Evolutionary conservation across 2,113 vertebrate species (phyloP).

Genomic region (Syrrhaptes paradoxus): DNA sequence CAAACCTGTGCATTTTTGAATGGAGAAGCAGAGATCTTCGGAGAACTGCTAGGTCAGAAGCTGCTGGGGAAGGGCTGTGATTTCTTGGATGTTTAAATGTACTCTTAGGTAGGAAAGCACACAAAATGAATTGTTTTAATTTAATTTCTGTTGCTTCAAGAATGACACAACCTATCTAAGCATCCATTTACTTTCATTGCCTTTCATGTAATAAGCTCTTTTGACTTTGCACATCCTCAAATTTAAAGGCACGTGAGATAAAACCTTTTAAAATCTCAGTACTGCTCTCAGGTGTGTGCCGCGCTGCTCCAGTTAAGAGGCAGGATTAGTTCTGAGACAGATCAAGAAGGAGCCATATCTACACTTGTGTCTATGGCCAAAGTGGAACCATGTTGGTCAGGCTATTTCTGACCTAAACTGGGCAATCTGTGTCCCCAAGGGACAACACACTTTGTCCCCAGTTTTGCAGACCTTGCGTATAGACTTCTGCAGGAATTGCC

Average conservation of each 20-base stretch:
- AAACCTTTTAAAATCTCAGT: not conserved
- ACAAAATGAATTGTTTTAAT: not conserved
- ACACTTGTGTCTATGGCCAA: not conserved
- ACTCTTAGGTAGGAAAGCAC: not conserved
- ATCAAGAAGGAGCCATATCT: not conserved
- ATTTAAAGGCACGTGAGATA: not conserved
- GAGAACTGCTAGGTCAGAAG: not conserved
- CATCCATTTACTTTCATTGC: not conserved
- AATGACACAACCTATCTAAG: not conserved
- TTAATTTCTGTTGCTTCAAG: not conserved
- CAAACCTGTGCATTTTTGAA: not conserved
- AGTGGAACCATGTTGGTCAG: not conserved
- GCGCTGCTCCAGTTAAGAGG: not conserved
- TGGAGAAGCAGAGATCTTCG: not conserved
- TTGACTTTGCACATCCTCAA: not conserved
- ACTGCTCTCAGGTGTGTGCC: fast-evolving
- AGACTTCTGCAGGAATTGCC: not conserved
- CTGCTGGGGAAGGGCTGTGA: not conserved
- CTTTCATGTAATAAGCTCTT: not conserved
- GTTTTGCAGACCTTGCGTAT: not conserved
- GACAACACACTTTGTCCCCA: fast-evolving
- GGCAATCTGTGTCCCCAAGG: not conserved
- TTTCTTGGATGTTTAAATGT: not conserved
- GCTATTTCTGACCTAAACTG: not conserved
- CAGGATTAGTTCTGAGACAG: not conserved